Conservation (phyloP, 2,113 vertebrate genomes). For the Anarhynchus alexandrinus region DNA sequence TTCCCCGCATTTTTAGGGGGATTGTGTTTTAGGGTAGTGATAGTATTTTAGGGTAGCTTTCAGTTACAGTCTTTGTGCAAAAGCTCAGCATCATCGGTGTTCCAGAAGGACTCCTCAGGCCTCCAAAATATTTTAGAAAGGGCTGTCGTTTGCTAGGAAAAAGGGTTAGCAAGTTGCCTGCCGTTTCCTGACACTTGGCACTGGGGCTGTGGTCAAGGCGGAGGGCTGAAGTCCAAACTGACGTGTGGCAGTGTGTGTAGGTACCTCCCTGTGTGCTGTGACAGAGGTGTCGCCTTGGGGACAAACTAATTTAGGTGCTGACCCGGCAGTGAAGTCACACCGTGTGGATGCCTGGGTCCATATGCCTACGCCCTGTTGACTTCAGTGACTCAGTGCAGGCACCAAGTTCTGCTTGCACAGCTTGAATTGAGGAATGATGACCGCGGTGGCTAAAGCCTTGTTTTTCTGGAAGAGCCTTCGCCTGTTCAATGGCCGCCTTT, state of each 20-base stretch:
- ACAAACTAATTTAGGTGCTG: slow-evolving; percentile 8
- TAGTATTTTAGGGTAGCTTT: slow-evolving; percentile 18
- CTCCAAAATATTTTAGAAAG: slow-evolving; percentile 56
- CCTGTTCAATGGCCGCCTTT: not conserved
- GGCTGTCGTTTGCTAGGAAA: slow-evolving; percentile 49
- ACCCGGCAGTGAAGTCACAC: not conserved
- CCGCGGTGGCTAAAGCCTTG: accelerated
- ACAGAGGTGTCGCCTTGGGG: not conserved
- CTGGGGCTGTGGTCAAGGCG: not conserved
- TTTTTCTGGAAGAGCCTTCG: not conserved
- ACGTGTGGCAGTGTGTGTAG: not conserved
- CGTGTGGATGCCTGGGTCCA: not conserved
- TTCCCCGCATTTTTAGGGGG: not conserved
- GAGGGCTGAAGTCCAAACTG: slow-evolving; percentile 29
- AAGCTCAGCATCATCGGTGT: not conserved
- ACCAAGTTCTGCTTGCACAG: not conserved
- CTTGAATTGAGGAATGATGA: not conserved
- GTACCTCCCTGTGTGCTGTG: slow-evolving; percentile 16
- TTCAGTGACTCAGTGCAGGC: not conserved
- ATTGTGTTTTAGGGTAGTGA: not conserved
- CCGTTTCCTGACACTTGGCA: slow-evolving; percentile 9
- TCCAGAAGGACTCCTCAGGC: slow-evolving; percentile 12
- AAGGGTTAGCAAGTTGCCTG: slow-evolving; percentile 32
- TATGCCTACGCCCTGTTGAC: not conserved
- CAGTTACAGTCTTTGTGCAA: not conserved